Base-by-base conservation (phyloP, 2,113 vertebrate genomes). In the Elgaria multicarinata region DNA sequence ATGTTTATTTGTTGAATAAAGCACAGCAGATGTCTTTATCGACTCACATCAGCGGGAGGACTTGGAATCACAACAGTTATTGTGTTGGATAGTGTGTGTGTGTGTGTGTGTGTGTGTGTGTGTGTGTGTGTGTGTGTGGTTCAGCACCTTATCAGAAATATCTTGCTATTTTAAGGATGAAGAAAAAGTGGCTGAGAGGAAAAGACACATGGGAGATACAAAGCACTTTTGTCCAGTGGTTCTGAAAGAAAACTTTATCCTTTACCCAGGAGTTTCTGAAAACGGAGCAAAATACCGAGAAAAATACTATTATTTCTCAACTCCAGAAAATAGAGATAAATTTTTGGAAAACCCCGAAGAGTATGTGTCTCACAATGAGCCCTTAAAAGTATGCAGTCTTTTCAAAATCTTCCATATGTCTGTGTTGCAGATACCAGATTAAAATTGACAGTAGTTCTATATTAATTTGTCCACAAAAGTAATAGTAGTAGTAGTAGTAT, bases 181-280 rank as follows among this genome's bases (percentile, higher is more conserved):
- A 95, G 96, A 95, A 8, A 90, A 67, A 93, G 0, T 5, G 77
- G 94, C 92, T 77, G 96, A 97, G 93, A 97, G 91, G 84, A 97
- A 94, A 93, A 98, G 98, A 79, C 94, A 96, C 33, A 93, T 98
- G 87, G 99, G 99, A 67, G 98, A 99, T 67, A 97, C 98, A 53
- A 97, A 96, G 42, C 96, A 98, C 93, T 99, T 98, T 90, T 99
- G 99, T 92, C 98, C 99, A 6, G 98, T 99, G 91, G 96, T 96
- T 93, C 96, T 99, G 90, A 98, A 98, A 94, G 98, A 98, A 87
- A 95, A 96, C 16, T 97, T 97, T 58, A 89, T 98, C 46, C 97
- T 99, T 62, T 93, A 91, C 31, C 98, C 98, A 55, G 98, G 98
- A 92, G 94, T 66, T 3, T 53, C 92, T 5, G 97, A 98, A 26